Percentiles rank a stretch among this genome's conserved stretches.
Evolutionary conservation across 2,113 vertebrate genomes (phyloP).

Genomic region (Hyperoodon ampullatus): DNA sequence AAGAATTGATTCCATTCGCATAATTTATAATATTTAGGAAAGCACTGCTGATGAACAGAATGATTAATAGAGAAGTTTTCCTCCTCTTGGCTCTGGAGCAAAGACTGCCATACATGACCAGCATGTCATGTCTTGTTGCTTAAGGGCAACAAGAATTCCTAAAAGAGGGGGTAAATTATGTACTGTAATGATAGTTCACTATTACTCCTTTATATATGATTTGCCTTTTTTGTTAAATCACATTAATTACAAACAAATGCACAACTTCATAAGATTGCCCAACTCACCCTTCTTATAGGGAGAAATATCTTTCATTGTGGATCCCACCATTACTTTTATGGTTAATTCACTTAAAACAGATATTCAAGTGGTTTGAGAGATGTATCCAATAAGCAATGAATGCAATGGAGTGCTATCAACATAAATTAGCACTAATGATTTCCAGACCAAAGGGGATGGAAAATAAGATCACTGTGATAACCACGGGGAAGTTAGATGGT

Average conservation of each 20-base stretch:
- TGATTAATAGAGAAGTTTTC: neutral
- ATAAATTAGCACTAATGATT: neutral
- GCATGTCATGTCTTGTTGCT: neutral
- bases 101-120: neutral
- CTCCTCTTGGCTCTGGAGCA: neutral
- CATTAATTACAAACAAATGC: neutral
- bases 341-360: neutral
- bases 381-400: neutral
- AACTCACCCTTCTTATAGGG: neutral
- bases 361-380: neutral
- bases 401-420: neutral
- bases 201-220: neutral
- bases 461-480: neutral
- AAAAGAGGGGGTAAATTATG: neutral
- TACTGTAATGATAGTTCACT: neutral
- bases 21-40: neutral
- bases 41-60: neutral
- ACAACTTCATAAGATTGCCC: neutral
- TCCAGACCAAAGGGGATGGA: neutral
- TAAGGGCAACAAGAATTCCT: neutral
- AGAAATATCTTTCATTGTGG: neutral
- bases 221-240: neutral
- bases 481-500: neutral
- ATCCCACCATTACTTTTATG: neutral
- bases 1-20: neutral